A percentile compares a stretch with the other conserved stretches of the same genome.
phyloP scores from a whole-genome alignment of 2,797 vertebrate genomes.

The Typhlichthys eigenmanni region DNA sequence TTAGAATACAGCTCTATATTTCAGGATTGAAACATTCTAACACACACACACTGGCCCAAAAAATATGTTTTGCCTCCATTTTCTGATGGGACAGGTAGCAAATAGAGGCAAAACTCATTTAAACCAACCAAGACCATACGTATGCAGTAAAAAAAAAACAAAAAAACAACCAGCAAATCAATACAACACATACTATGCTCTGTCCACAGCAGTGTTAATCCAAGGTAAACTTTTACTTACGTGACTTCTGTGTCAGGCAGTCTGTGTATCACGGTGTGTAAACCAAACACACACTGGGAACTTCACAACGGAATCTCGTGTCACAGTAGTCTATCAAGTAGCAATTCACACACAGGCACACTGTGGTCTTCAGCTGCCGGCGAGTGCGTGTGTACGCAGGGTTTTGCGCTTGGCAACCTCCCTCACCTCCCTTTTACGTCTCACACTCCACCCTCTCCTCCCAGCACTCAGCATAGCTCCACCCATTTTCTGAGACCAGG shows the following conservation, averaged over 20 bases:
- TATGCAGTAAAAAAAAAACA: no score
- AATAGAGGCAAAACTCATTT: no score
- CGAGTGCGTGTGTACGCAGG: slow-evolving; percentile 8
- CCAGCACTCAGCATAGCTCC: slow-evolving; percentile 41
- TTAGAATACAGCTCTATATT: no score
- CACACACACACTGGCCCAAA: no score
- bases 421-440: slow-evolving; percentile 30
- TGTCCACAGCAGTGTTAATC: background rate
- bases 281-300: no score
- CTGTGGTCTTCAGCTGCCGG: slow-evolving; percentile 11
- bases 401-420: slow-evolving; percentile 12
- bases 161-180: slow-evolving; percentile 7
- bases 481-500: slow-evolving; percentile 40
- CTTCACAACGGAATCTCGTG: background rate
- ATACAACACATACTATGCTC: slow-evolving; percentile 14
- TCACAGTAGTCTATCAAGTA: background rate
- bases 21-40: no score
- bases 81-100: no score
- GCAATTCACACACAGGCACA: background rate
- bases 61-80: no score
- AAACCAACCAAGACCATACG: no score
- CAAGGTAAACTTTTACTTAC: slow-evolving; percentile 51
- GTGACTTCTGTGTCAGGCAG: slow-evolving; percentile 1
- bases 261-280: no score
- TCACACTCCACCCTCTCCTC: slow-evolving; percentile 33